phyloP scores from a whole-genome alignment of 2,113 vertebrate genomes.

The Dryoscopus gambensis region DNA sequence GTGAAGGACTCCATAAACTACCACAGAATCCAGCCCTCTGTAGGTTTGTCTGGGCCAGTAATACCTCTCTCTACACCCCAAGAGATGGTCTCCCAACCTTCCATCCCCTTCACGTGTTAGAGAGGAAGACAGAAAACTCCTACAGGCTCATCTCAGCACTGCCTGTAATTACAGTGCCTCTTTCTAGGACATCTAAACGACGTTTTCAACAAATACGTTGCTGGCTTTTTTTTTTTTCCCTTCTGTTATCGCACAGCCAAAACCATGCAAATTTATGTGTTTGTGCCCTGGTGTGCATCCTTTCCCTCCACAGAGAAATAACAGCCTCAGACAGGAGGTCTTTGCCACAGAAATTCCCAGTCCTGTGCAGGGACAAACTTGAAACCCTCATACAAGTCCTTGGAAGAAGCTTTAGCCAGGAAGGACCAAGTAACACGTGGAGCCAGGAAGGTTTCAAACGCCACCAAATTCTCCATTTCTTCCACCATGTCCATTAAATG shows the following conservation, averaged over 20 bases:
- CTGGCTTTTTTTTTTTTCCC: background rate
- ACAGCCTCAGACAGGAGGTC: background rate
- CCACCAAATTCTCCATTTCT: background rate
- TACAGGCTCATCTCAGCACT: background rate
- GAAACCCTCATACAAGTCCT: background rate
- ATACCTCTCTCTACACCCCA: background rate
- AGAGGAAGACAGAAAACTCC: background rate
- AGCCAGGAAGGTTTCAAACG: background rate
- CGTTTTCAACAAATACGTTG: background rate
- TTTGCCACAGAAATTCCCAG: background rate
- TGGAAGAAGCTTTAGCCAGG: background rate
- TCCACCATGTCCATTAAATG: background rate
- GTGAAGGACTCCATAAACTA: background rate
- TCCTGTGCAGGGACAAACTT: background rate
- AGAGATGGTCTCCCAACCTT: background rate
- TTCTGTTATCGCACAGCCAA: background rate
- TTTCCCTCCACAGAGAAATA: background rate
- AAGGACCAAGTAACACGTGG: rapidly evolving
- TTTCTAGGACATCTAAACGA: background rate
- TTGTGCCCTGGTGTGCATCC: background rate
- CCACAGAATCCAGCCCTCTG: background rate
- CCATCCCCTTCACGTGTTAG: background rate
- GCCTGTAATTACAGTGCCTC: background rate
- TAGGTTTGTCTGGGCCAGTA: background rate
- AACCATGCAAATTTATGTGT: background rate